These are phyloP conservation scores for Chlorops oryzae DNA, from an alignment of 1,140 invertebrate genomes.

Conservation along the genomic window DNA sequence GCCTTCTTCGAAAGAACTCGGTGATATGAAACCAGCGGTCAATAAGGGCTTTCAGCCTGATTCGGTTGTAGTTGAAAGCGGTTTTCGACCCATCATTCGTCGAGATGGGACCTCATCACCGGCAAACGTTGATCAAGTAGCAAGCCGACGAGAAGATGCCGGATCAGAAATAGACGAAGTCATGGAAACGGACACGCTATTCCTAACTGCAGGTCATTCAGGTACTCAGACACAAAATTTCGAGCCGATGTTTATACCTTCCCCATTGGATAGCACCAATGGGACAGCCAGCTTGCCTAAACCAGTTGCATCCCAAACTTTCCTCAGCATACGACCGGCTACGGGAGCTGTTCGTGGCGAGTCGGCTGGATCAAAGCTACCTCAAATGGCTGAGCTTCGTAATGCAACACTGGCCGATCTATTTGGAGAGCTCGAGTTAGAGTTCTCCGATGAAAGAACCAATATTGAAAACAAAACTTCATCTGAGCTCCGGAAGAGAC, in stretches of 20 bases:
- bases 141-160: conserved; percentile 51
- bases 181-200: conserved; percentile 48
- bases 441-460: too few species aligned
- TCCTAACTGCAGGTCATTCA: conserved; percentile 38
- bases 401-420: conserved; percentile 42
- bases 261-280: conserved; percentile 54
- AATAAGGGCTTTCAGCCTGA: conserved; percentile 74
- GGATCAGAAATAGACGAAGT: conserved; percentile 50
- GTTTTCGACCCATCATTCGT: conserved; percentile 73
- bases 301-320: conserved; percentile 44
- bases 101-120: conserved; percentile 49
- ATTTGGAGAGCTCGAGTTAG: conserved; percentile 11
- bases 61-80: conserved; percentile 72
- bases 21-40: conserved; percentile 50
- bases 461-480: too few species aligned
- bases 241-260: conserved; percentile 69
- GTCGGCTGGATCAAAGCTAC: too few species aligned
- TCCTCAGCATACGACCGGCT: conserved; percentile 23
- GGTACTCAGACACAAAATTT: conserved; percentile 55
- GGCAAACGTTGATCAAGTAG: conserved; percentile 46
- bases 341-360: conserved; percentile 19
- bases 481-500: too few species aligned
- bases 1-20: conserved; percentile 51
- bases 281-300: conserved; percentile 49
- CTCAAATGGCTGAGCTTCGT: conserved; percentile 21